These are phyloP conservation scores for Pogona vitticeps DNA, from an alignment of 2,113 vertebrate species.

Conservation along the genomic window DNA sequence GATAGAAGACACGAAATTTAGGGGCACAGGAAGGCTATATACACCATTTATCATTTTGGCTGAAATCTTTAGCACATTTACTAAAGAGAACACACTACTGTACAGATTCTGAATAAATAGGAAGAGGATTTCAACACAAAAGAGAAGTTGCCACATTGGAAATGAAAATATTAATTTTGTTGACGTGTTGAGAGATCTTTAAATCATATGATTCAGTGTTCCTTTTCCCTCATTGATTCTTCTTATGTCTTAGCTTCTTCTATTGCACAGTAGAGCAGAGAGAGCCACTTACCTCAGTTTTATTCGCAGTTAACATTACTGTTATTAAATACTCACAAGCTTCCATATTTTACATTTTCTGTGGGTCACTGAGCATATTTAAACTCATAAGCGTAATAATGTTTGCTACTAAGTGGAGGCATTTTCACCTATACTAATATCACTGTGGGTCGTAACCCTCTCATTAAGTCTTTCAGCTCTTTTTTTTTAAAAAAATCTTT, in stretches of 20 bases:
- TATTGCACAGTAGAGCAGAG: background rate
- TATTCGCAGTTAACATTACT: background rate
- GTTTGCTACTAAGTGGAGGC: slow-evolving; percentile 10
- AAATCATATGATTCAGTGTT: background rate
- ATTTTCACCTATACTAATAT: background rate
- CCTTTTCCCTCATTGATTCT: background rate
- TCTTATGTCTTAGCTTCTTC: background rate
- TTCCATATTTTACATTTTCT: background rate
- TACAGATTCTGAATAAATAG: background rate
- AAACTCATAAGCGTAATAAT: slow-evolving; percentile 9
- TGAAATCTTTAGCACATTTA: background rate
- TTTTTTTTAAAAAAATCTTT: background rate
- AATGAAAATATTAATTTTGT: too few species aligned
- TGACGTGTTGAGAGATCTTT: too few species aligned
- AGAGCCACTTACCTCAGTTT: background rate
- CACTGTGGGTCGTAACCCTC: background rate
- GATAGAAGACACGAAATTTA: background rate
- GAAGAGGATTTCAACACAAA: background rate
- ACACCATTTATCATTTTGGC: background rate
- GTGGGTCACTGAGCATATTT: slow-evolving; percentile 11
- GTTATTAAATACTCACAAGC: background rate
- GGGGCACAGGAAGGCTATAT: background rate
- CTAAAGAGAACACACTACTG: background rate
- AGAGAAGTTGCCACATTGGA: too few species aligned
- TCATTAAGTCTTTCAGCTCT: background rate